phyloP scores from a whole-genome alignment of 1,140 invertebrate species.

The Drosophila parvula region DNA sequence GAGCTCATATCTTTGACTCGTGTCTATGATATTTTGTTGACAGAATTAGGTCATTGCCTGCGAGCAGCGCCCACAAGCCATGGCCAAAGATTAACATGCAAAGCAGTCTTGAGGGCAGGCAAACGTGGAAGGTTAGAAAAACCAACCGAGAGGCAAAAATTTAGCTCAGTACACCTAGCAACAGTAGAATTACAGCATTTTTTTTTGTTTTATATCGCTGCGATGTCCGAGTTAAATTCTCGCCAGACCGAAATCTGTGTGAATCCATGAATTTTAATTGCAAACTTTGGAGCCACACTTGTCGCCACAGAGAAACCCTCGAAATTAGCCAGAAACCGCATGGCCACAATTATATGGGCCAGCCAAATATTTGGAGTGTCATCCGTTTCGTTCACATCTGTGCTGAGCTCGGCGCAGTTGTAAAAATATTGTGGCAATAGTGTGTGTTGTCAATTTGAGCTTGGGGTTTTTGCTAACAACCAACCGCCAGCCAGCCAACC shows the following conservation, averaged over 20 bases:
- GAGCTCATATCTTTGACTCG: slow-evolving; percentile 51
- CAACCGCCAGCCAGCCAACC: slow-evolving; percentile 4
- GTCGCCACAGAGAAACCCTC: slow-evolving; percentile 13
- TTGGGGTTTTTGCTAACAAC: slow-evolving; percentile 58
- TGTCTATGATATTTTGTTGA: slow-evolving; percentile 71
- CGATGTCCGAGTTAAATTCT: background rate
- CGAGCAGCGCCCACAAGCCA: slow-evolving; percentile 49
- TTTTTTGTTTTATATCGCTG: background rate
- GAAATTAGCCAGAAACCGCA: slow-evolving; percentile 71
- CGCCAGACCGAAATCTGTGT: slow-evolving; percentile 28
- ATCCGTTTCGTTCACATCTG: slow-evolving; percentile 26
- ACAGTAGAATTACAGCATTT: background rate
- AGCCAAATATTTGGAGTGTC: slow-evolving; percentile 72
- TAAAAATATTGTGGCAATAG: slow-evolving; percentile 79
- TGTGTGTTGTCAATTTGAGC: slow-evolving; percentile 72
- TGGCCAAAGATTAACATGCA: slow-evolving; percentile 67
- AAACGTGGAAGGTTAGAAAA: slow-evolving; percentile 6
- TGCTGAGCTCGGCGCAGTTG: slow-evolving; percentile 45
- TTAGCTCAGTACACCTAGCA: slow-evolving; percentile 6
- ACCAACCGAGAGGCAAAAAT: background rate
- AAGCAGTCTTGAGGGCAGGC: slow-evolving; percentile 41
- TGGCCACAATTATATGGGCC: slow-evolving; percentile 67
- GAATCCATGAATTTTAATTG: slow-evolving; percentile 40
- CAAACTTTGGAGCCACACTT: slow-evolving; percentile 19
- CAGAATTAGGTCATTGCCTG: slow-evolving; percentile 78